phyloP scores from a whole-genome alignment of 2,888 invertebrate genomes.

The Mimachlamys varia region DNA sequence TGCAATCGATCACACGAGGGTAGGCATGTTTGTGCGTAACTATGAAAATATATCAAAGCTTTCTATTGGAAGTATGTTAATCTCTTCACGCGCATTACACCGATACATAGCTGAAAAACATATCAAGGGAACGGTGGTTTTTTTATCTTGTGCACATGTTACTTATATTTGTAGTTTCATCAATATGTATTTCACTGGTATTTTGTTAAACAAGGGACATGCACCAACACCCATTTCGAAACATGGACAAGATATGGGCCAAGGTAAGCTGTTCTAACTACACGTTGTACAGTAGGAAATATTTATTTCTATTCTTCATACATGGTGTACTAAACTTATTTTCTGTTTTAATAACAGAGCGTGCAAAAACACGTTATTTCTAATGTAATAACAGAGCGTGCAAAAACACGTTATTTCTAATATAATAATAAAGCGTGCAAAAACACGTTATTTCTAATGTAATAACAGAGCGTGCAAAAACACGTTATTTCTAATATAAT shows the following conservation, averaged over 20 bases:
- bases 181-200: neutral
- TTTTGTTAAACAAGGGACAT: neutral
- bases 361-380: no score
- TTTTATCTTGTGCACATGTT: slow-evolving; percentile 17
- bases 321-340: no score
- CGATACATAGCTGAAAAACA: neutral
- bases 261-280: neutral
- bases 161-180: neutral
- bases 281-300: neutral
- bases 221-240: neutral
- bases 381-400: no score
- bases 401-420: no score
- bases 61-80: neutral
- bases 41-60: neutral
- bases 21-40: no score
- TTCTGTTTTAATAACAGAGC: no score
- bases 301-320: no score
- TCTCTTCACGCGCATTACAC: neutral
- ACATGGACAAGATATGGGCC: neutral
- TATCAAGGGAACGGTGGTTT: neutral
- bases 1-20: no score
- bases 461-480: no score
- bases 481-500: no score
- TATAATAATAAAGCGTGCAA: no score
- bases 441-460: no score